Base-by-base conservation (phyloP, 2,888 invertebrate species). In the Noctua janthina region DNA sequence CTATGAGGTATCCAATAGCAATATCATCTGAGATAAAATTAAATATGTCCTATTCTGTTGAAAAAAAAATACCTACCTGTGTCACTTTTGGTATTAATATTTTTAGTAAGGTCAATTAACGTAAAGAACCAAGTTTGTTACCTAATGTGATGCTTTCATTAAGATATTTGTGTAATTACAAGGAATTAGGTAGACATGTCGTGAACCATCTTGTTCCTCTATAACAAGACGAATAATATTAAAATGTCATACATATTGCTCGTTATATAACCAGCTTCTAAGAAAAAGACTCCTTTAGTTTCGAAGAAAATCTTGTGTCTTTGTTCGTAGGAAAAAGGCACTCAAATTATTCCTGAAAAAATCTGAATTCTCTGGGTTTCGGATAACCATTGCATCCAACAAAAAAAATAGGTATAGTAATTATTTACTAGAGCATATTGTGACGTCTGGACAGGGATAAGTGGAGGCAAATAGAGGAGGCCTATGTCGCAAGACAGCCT, bases 121-220 rank as follows among this genome's bases (percentile, higher is more conserved):
- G 29, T 59, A 59, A 59, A 59, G 13, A 29, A 13, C 13, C 13
- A 59, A 23, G 54, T 54, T 54, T 59, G 59, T 59, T 13, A 54
- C 2, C 13, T 59, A 68, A 10, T 15, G 15, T 43, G n/a, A 2
- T 46, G 5, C 6, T 2, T 69, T n/a, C 5, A n/a, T 43, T n/a
- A 69, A 49, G 39, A 62, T 79, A 29, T 64, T 74, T 39, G 62
- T 80, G 7, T 39, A 73, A 80, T 73, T 69, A 69, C 69, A n/a
- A 39, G 62, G 2, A 54, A 73, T 79, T 74, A 74, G 29, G 29
- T n/a, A 56, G 49, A 73, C n/a, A 46, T 69, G 54, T 62, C 15
- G 51, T 59, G 20, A 35, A 62, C n/a, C 67, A 35, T 68, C 29
- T 72, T 62, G 6, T 59, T 23, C 17, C 6, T 43, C 10, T 49